Conservation (phyloP, 2,797 vertebrate genomes). For the Phrynocephalus guinanensis region DNA sequence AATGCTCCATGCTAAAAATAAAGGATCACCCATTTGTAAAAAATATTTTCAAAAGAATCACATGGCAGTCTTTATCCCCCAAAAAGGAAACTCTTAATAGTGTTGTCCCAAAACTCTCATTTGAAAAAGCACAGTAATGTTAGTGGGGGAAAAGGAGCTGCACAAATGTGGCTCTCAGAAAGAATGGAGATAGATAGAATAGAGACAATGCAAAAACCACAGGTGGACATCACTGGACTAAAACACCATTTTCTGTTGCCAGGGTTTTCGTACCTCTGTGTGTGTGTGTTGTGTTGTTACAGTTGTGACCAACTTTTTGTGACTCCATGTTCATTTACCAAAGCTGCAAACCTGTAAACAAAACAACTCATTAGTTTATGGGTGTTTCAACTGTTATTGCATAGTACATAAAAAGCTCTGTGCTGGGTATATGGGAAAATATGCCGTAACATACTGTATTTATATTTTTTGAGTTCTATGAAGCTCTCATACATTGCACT, state of each 20-base stretch:
- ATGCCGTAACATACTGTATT: not conserved
- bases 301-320: no score
- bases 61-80: not conserved
- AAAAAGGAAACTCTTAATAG: not conserved
- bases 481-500: no score
- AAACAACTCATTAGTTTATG: not conserved
- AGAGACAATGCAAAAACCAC: not conserved
- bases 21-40: not conserved
- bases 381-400: not conserved
- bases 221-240: not conserved
- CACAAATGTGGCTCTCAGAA: not conserved
- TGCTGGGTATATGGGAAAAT: not conserved
- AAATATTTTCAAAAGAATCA: not conserved
- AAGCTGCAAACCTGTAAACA: not conserved
- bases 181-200: not conserved
- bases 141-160: not conserved
- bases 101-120: not conserved
- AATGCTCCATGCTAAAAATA: not conserved
- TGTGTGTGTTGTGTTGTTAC: no score
- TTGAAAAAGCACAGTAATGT: not conserved
- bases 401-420: not conserved
- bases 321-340: not conserved
- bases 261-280: not conserved
- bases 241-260: not conserved
- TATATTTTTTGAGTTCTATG: not conserved